Evolutionary conservation across 2,888 invertebrate species (phyloP).

Genomic region (Eubasilissa splendida): DNA sequence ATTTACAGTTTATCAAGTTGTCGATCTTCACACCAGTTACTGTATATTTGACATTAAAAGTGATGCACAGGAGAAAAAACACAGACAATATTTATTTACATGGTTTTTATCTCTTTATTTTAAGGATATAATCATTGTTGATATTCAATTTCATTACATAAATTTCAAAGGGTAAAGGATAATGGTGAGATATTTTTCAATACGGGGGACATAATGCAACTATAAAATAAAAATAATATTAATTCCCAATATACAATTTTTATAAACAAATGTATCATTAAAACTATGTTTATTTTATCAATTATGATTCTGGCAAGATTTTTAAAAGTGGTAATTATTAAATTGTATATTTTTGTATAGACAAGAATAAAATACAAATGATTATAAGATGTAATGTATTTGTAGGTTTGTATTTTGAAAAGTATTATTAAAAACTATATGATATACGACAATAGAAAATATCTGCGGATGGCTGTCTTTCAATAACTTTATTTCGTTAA

Average conservation of each 20-base stretch:
- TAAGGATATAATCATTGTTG: conserved; percentile 58
- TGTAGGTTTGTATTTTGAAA: conserved; percentile 17
- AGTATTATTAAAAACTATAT: conserved; percentile 38
- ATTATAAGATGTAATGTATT: conserved; percentile 8
- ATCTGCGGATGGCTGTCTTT: conserved; percentile 45
- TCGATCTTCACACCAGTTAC: background rate
- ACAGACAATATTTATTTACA: conserved; percentile 49
- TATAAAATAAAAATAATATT: conserved; percentile 56
- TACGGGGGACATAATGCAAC: conserved; percentile 43
- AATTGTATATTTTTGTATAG: conserved; percentile 46
- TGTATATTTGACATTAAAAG: background rate
- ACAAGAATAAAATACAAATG: conserved; percentile 41
- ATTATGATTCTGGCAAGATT: conserved; percentile 55
- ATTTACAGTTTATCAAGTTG: too few relatives aligned
- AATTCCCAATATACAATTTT: conserved; percentile 58
- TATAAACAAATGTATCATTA: conserved; percentile 54
- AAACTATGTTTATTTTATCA: conserved; percentile 45
- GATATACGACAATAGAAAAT: conserved; percentile 48
- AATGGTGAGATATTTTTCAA: conserved; percentile 50
- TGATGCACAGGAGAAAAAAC: conserved; percentile 8
- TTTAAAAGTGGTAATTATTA: conserved; percentile 50
- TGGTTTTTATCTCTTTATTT: conserved; percentile 58
- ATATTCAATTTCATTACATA: conserved; percentile 59
- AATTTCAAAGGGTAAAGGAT: conserved; percentile 55
- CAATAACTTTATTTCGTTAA: conserved; percentile 38